Evolutionary conservation across 2,888 invertebrate genomes (phyloP), one percentile per base, ranked within the genome.

Genomic region (Leptarthrus brevirostris): DNA sequence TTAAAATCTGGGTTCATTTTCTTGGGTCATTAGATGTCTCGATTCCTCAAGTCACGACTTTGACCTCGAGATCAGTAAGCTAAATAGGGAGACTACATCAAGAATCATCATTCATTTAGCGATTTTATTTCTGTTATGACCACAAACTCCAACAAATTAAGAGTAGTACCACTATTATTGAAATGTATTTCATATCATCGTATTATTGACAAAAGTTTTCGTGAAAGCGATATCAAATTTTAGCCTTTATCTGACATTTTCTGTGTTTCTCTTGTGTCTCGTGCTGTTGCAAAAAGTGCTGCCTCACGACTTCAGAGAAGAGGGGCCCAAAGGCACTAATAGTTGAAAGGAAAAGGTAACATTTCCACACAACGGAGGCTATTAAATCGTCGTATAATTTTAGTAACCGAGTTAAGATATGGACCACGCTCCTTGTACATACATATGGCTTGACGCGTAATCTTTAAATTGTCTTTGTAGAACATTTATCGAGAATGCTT

Each of bases 241-340:
- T 56, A 56, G 56, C 56, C 56, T 56, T 56, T 56, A 56, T 30
- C 56, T 56, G 56, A 61, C 61, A 61, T 40, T 61, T 61, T 61
- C 20, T 61, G 5, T 36, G 34, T 12, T 8, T 4, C 24, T 61
- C 14, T 18, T 40, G 40, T 5, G 61, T 16, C 61, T 20, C 61
- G 22, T 61, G 40, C 40, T 61, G 34, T 36, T 36, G 20, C 36
- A 61, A 36, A 34, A 61, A 44, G 12, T 44, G 44, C 20, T 36
- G 36, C 36, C 20, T 40, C 36, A 61, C 61, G 61, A 61, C 61
- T 40, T 61, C 8, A 3, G 12, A 24, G 30, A 56, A 56, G 56
- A 30, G 10, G 26, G 30, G 26, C 26, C 16, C 30, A 56, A 56
- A 56, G 56, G 16, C 16, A 16, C 4, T 56, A 12, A 26, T 8